A percentile compares a stretch with the other conserved stretches of the same genome.
phyloP scores from a whole-genome alignment of 2,888 invertebrate species.

The Megalurothrips usitatus region DNA sequence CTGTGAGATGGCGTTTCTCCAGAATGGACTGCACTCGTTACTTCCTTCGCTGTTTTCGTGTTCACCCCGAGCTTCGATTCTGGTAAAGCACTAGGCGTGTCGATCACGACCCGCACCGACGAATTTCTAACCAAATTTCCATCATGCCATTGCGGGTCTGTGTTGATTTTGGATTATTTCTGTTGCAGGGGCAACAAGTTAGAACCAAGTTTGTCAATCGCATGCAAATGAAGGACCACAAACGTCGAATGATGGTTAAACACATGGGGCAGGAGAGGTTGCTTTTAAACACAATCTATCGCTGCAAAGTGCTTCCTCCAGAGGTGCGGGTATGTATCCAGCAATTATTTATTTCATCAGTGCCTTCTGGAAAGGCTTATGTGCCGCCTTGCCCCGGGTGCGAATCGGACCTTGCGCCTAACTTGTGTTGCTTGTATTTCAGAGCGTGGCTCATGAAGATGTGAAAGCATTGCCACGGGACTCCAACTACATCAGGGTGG shows the following conservation, averaged over 20 bases:
- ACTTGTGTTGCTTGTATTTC: constrained; percentile 41
- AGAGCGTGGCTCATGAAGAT: constrained; percentile 72
- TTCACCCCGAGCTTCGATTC: background rate
- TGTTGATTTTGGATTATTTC: background rate
- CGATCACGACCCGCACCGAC: no score
- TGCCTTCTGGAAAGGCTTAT: no score
- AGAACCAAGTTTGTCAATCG: background rate
- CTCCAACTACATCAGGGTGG: constrained; percentile 56
- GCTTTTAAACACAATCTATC: background rate
- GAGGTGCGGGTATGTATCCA: background rate
- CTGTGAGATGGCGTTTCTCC: background rate
- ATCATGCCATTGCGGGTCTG: no score
- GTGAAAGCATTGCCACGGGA: constrained; percentile 71
- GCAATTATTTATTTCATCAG: background rate
- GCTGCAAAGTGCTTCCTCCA: background rate
- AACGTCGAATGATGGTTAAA: background rate
- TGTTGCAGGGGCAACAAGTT: background rate
- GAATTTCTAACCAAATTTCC: no score
- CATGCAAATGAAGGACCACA: background rate
- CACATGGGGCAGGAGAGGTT: background rate
- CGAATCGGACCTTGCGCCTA: no score
- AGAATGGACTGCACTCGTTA: background rate
- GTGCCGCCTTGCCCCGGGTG: no score
- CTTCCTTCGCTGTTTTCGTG: background rate
- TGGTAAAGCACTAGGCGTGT: background rate